A percentile compares a stretch with the other conserved stretches of the same genome.
Conservation (phyloP, 2,888 invertebrate species). For the Notodonta dromedarius region DNA sequence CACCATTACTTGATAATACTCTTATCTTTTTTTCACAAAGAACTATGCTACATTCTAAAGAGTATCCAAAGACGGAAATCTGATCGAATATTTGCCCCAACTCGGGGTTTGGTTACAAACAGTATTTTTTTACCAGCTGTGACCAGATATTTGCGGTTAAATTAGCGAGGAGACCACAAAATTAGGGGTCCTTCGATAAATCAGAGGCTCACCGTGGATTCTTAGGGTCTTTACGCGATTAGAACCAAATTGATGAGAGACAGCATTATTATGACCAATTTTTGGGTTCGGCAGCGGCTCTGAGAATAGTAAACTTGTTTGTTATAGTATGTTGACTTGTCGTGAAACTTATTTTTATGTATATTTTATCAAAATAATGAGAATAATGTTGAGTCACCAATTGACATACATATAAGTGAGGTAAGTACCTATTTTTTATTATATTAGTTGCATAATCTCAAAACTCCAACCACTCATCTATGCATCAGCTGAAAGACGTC, state of each 20-base stretch:
- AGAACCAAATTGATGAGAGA: constrained; percentile 20
- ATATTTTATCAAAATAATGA: too few species aligned
- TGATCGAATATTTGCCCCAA: constrained; percentile 17
- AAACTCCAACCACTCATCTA: too few species aligned
- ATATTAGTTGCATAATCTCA: too few species aligned
- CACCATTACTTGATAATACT: too few species aligned
- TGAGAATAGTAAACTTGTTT: not conserved
- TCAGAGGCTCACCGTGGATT: constrained; percentile 19
- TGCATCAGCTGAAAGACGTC: too few species aligned
- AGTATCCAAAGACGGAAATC: constrained; percentile 14
- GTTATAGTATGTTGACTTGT: too few species aligned
- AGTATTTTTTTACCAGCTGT: constrained; percentile 27
- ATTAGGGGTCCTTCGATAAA: constrained; percentile 30
- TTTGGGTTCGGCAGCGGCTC: constrained; percentile 14
- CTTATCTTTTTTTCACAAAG: not conserved
- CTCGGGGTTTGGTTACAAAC: constrained; percentile 27
- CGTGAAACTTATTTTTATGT: too few species aligned
- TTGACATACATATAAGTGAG: too few species aligned
- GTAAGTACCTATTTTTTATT: too few species aligned
- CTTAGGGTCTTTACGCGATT: constrained; percentile 30
- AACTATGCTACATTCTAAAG: constrained; percentile 12
- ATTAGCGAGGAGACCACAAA: constrained; percentile 30
- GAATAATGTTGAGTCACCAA: too few species aligned
- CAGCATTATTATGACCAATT: constrained; percentile 11
- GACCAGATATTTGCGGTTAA: constrained; percentile 26